Conservation (phyloP, 2,888 invertebrate genomes). For the Maniola hyperantus region DNA sequence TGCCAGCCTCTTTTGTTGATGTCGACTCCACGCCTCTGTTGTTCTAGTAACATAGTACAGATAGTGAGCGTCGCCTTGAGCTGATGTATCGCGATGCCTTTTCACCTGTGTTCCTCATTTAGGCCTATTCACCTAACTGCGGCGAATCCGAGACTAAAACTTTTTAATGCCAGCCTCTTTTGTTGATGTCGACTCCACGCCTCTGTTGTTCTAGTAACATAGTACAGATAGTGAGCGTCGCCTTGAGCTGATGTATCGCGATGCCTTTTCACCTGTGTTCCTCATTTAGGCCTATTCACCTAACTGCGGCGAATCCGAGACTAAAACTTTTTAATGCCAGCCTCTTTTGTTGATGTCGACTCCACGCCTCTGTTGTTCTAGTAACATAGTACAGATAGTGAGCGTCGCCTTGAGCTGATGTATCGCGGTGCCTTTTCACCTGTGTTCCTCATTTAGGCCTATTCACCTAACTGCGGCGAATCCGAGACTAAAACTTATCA, state of each 20-base stretch:
- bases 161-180: too few species aligned
- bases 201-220: constrained; percentile 13
- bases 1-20: background rate
- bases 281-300: constrained; percentile 20
- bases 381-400: constrained; percentile 44
- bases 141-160: background rate
- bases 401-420: constrained; percentile 48
- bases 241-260: constrained; percentile 48
- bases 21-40: background rate
- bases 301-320: background rate
- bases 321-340: too few species aligned
- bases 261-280: constrained; percentile 46
- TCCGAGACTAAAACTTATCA: too few species aligned
- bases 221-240: constrained; percentile 48
- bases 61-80: constrained; percentile 52
- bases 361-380: background rate
- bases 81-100: constrained; percentile 50
- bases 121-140: constrained; percentile 13
- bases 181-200: background rate
- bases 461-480: background rate
- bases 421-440: constrained; percentile 50
- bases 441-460: constrained; percentile 16
- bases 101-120: constrained; percentile 28
- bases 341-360: background rate
- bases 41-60: constrained; percentile 31